A percentile compares a stretch with the other conserved stretches of the same genome.
These are phyloP conservation scores for Mus caroli DNA, from an alignment of 2,797 vertebrate genomes.

Conservation along the genomic window DNA sequence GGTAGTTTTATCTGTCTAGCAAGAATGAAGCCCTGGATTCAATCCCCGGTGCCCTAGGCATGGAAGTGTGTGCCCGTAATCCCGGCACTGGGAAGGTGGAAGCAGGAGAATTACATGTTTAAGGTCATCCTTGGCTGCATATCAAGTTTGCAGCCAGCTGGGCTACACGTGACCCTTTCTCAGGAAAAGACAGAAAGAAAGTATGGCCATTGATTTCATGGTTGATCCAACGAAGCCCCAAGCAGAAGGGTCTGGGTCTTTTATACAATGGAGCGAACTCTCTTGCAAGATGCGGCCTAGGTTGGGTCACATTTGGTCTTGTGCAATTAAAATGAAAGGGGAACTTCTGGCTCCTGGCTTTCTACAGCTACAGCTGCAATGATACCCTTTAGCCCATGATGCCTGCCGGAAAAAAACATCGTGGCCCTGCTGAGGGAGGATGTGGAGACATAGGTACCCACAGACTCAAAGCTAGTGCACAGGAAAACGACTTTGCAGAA, in stretches of 20 bases:
- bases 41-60: background rate
- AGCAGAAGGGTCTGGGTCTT: background rate
- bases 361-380: constrained; percentile 14
- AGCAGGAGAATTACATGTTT: background rate
- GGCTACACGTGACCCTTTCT: background rate
- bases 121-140: background rate
- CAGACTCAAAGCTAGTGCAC: rapidly evolving
- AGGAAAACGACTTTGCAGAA: background rate
- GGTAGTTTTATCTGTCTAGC: background rate
- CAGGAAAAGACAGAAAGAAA: background rate
- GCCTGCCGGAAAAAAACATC: constrained; percentile 57
- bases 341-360: constrained; percentile 51
- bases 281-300: background rate
- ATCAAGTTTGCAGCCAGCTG: background rate
- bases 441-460: background rate
- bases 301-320: constrained; percentile 54
- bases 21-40: background rate
- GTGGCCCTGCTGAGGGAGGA: background rate
- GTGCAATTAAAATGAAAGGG: constrained; percentile 64
- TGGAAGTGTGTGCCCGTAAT: background rate
- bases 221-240: background rate
- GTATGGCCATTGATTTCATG: background rate
- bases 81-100: background rate
- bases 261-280: background rate
- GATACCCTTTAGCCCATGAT: constrained; percentile 7